Percentiles rank a stretch among this genome's conserved stretches.
Conservation (phyloP, 2,888 invertebrate species). For the Trachelus iudaicus region DNA sequence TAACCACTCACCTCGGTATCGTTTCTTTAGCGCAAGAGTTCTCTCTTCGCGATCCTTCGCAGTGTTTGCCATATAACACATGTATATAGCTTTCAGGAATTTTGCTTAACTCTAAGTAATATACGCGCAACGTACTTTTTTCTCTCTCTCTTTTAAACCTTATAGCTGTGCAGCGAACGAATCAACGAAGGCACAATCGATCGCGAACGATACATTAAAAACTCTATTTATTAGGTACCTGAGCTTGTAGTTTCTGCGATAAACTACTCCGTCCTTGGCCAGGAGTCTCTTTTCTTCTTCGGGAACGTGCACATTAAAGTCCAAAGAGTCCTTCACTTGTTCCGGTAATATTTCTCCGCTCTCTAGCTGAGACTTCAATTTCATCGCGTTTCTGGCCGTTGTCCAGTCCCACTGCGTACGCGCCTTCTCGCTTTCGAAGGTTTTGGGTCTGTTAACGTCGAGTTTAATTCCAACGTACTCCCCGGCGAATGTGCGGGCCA, state of each 20-base stretch:
- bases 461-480: constrained; percentile 77
- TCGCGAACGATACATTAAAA: background rate
- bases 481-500: constrained; percentile 73
- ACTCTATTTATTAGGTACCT: constrained; percentile 37
- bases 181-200: background rate
- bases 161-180: too few species aligned
- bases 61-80: too few species aligned
- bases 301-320: constrained; percentile 72
- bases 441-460: constrained; percentile 71
- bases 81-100: too few species aligned
- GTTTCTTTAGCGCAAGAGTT: too few species aligned
- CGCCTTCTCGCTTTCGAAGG: constrained; percentile 72
- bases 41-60: too few species aligned
- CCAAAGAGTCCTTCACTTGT: constrained; percentile 70
- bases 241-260: constrained; percentile 67
- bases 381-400: constrained; percentile 72
- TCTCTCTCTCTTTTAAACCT: too few species aligned
- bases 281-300: constrained; percentile 70
- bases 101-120: too few species aligned
- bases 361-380: constrained; percentile 72
- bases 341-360: constrained; percentile 72
- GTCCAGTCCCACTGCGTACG: constrained; percentile 75
- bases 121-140: too few species aligned
- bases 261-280: constrained; percentile 48
- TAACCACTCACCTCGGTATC: too few species aligned